Evolutionary conservation across 2,888 invertebrate species (phyloP), one percentile per base, ranked within the genome.

Genomic region (Ormyrus pomaceus): DNA sequence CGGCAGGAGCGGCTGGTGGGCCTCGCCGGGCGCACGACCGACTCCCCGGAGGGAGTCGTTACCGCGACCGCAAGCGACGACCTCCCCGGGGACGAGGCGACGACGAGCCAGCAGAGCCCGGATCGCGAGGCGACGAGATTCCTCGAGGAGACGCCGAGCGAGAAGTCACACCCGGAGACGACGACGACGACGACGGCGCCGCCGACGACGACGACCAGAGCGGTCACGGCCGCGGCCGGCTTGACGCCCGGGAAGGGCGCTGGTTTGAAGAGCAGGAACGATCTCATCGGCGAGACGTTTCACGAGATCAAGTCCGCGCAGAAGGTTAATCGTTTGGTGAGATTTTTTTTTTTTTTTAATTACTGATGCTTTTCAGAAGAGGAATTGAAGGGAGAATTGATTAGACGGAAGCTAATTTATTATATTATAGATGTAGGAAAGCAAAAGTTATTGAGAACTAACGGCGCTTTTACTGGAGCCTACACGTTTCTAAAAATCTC

Each of bases 221-320:
- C 51, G 68, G 8, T 46, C 34, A 6, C 46, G 46, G 9, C n/a
- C 11, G 11, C 45, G 66, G 34, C 51, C 7, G 13, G 65, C 11
- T 19, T 13, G 58, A 59, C 19, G 56, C 51, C 59, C 11, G 72
- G 64, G 0, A 82, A 79, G 9, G 48, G 45, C 6, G 34, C 19
- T 10, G 79, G 58, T 48, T 76, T 79, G 53, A 83, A 82, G 53
- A 81, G 84, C 74, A 83, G 83, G 81, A 86, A 85, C 59, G 86
- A 86, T 66, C 82, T 85, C 50, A 79, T 84, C 10, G 83, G 82
- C 5, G 84, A 82, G 19, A 84, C 85, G 10, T 89, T 88, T 79
- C 88, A 88, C 83, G 89, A 89, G 83, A 89, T 89, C 62, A 89
- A 88, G 34, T 59, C 65, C 0, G 71, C 65, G 61, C 34, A 82